These are phyloP conservation scores for Troides helena DNA, from an alignment of 2,888 invertebrate genomes.

Conservation along the genomic window DNA sequence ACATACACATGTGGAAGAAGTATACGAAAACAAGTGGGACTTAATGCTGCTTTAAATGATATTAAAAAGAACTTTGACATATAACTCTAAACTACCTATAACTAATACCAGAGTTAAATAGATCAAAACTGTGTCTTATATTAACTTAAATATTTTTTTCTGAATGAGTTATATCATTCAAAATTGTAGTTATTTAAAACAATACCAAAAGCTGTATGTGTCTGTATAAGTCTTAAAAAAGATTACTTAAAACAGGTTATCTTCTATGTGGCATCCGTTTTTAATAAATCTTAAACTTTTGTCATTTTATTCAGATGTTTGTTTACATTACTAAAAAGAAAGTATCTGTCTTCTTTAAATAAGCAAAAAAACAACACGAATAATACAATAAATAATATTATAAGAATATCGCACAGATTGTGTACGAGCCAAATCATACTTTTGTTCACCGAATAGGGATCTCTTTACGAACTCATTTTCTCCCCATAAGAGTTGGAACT, in stretches of 20 bases:
- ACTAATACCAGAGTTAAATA: no score
- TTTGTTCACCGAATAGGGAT: conserved; percentile 30
- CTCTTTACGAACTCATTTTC: conserved; percentile 39
- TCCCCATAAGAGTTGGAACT: conserved; percentile 35
- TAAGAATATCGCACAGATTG: conserved; percentile 21
- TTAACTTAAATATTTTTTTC: no score
- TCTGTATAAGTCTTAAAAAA: no score
- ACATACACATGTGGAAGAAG: background rate
- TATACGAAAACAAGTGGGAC: background rate
- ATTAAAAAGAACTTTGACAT: no score
- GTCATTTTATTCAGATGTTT: background rate
- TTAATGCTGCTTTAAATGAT: no score
- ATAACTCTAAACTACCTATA: no score
- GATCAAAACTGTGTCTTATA: no score
- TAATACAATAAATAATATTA: conserved; percentile 5
- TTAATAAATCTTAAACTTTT: background rate
- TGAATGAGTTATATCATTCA: no score
- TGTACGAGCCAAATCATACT: conserved; percentile 8
- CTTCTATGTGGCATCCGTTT: no score
- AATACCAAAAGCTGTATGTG: no score
- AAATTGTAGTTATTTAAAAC: no score
- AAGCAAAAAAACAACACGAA: background rate
- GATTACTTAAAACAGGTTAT: no score
- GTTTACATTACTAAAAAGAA: background rate
- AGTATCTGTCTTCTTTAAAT: background rate